These are phyloP conservation scores for Diachasmimorpha longicaudata DNA, from an alignment of 1,140 invertebrate species.

Conservation along the genomic window DNA sequence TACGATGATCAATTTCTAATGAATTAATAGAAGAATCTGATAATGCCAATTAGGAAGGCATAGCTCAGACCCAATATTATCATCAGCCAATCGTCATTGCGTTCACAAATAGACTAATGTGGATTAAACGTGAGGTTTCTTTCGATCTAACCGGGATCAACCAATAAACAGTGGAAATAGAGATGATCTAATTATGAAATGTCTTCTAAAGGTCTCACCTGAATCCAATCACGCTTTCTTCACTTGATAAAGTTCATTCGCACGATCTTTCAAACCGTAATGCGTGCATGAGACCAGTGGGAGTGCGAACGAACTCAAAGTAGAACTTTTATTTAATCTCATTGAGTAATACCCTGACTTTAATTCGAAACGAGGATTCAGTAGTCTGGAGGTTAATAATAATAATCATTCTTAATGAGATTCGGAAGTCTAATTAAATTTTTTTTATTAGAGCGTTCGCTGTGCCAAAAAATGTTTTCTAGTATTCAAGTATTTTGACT, in stretches of 20 bases:
- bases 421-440: too few species aligned
- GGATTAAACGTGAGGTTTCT: background rate
- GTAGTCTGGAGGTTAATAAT: background rate
- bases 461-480: too few species aligned
- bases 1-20: too few species aligned
- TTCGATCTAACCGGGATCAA: background rate
- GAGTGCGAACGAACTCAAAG: constrained; percentile 18
- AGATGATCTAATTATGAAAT: background rate
- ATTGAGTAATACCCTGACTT: background rate
- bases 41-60: too few species aligned
- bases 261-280: background rate
- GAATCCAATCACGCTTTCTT: constrained; percentile 15
- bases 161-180: background rate
- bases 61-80: background rate
- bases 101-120: background rate
- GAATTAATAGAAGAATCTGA: too few species aligned
- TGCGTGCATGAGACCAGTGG: background rate
- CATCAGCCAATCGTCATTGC: background rate
- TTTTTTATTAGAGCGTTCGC: too few species aligned
- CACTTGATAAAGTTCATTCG: constrained; percentile 8
- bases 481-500: too few species aligned
- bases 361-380: background rate
- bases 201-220: background rate
- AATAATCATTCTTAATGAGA: too few species aligned
- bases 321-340: background rate